phyloP scores from a whole-genome alignment of 2,113 vertebrate genomes.

The Thryonomys swinderianus region DNA sequence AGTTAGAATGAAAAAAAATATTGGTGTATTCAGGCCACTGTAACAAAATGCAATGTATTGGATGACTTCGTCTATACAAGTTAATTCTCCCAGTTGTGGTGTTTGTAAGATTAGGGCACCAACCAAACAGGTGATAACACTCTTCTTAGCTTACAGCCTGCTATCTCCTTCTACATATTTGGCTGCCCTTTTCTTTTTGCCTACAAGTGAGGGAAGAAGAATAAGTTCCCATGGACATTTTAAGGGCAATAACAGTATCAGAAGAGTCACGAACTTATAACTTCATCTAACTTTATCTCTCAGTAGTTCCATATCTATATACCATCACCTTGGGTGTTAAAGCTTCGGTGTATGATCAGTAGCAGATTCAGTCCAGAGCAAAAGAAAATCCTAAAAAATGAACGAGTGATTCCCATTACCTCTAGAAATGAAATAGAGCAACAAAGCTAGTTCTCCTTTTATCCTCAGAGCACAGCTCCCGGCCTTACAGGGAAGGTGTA shows the following conservation, averaged over 20 bases:
- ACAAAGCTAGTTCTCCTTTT: not conserved
- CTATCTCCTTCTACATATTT: not conserved
- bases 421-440: not conserved
- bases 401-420: not conserved
- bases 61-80: not conserved
- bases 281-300: not conserved
- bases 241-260: not conserved
- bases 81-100: not conserved
- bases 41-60: not conserved
- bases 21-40: not conserved
- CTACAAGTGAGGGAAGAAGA: not conserved
- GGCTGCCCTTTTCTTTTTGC: not conserved
- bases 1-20: not conserved
- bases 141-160: not conserved
- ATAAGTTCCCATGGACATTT: not conserved
- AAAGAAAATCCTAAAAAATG: conserved; percentile 22
- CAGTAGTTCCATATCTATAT: not conserved
- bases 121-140: not conserved
- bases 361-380: not conserved
- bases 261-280: not conserved
- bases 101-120: not conserved
- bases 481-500: not conserved
- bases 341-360: not conserved
- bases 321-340: not conserved
- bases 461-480: not conserved